Conservation (phyloP, 2,113 vertebrate species). For the Chaetura pelagica region DNA sequence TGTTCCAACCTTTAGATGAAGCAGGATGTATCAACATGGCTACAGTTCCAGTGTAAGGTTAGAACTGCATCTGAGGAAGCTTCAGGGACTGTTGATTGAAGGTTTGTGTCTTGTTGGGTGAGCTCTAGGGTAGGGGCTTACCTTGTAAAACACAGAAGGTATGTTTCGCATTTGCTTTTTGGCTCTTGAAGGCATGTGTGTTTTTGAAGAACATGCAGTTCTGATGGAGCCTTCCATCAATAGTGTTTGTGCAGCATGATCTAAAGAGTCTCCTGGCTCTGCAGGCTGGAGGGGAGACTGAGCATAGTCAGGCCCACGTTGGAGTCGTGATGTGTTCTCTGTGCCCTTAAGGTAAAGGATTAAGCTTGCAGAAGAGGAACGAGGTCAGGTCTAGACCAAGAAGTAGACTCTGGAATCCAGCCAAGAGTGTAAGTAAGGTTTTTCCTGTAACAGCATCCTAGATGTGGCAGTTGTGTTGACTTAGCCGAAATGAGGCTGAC, state of each 20-base stretch:
- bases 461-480: constrained; percentile 56
- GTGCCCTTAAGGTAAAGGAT: constrained; percentile 50
- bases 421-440: constrained; percentile 43
- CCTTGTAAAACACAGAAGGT: neutral
- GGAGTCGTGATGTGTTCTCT: neutral
- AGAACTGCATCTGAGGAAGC: neutral
- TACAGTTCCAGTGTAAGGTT: neutral
- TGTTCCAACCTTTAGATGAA: neutral
- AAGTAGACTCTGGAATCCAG: constrained; percentile 33
- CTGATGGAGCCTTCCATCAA: neutral
- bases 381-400: constrained; percentile 52
- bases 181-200: neutral
- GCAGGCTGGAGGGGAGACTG: neutral
- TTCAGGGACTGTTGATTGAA: neutral
- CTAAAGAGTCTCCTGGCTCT: constrained; percentile 7
- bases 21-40: neutral
- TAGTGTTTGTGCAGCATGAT: neutral
- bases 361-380: constrained; percentile 50
- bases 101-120: neutral
- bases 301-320: neutral
- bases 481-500: constrained; percentile 60
- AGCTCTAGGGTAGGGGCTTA: neutral
- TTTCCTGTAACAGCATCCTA: constrained; percentile 57
- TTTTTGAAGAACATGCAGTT: constrained; percentile 32
- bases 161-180: neutral